Evolutionary conservation across 2,113 vertebrate genomes (phyloP).

Genomic region (Ammospiza caudacuta): DNA sequence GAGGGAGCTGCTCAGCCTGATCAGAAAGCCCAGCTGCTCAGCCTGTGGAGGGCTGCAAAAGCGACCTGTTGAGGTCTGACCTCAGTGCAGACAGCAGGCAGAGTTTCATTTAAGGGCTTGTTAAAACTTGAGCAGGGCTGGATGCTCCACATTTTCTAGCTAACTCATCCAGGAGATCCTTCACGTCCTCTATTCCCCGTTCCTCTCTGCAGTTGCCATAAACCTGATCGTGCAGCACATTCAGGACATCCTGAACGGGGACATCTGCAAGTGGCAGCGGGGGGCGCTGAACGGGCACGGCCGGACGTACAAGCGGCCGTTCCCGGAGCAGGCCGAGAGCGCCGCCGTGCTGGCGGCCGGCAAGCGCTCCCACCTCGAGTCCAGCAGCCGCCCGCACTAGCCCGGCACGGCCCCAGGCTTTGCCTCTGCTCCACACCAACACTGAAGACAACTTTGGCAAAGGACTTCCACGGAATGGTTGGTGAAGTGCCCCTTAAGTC

Average conservation of each 20-base stretch:
- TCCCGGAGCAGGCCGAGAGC: constrained; percentile 77
- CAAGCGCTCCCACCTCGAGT: constrained; percentile 90
- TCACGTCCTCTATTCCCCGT: rapidly evolving
- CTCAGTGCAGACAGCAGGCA: not conserved
- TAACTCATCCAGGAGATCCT: not conserved
- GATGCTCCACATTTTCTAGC: not conserved
- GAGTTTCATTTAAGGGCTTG: not conserved
- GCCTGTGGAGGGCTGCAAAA: not conserved
- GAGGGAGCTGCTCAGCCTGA: too few species aligned
- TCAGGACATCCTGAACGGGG: constrained; percentile 93
- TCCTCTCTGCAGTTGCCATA: constrained; percentile 85
- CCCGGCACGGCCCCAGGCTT: rapidly evolving
- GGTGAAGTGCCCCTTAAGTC: constrained; percentile 2
- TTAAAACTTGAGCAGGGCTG: not conserved
- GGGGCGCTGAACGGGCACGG: constrained; percentile 74
- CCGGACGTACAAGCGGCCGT: constrained; percentile 81
- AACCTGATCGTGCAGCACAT: constrained; percentile 99
- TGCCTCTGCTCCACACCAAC: not conserved
- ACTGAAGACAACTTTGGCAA: not conserved
- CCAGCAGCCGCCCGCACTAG: constrained; percentile 93
- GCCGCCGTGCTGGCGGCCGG: constrained; percentile 55
- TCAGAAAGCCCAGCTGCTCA: not conserved
- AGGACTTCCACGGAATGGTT: constrained; percentile 17
- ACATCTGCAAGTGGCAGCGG: constrained; percentile 94
- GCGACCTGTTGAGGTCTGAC: not conserved